A percentile compares a stretch with the other conserved stretches of the same genome.
phyloP scores from a whole-genome alignment of 1,140 invertebrate species.

The Penaeus indicus region DNA sequence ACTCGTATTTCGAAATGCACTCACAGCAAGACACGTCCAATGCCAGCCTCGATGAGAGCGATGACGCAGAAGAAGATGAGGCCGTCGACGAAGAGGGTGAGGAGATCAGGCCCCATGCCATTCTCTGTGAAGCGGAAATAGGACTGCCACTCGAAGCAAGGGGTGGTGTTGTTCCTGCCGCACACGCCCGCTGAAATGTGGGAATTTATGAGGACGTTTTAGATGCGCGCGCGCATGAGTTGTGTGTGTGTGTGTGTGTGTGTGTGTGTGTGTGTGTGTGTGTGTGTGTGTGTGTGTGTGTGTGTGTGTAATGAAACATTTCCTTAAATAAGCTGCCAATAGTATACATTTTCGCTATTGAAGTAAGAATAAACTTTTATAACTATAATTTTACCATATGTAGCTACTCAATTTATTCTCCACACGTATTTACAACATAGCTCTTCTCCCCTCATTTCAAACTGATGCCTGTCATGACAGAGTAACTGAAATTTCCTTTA shows the following conservation, averaged over 20 bases:
- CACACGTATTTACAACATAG: too few relatives aligned
- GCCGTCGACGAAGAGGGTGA: slow-evolving; percentile 36
- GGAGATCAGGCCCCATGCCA: slow-evolving; percentile 34
- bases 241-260: slow-evolving; percentile 25
- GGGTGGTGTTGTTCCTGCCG: not conserved
- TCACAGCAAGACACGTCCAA: slow-evolving; percentile 9
- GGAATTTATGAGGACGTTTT: too few relatives aligned
- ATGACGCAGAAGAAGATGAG: slow-evolving; percentile 37
- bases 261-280: slow-evolving; percentile 9
- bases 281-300: not conserved
- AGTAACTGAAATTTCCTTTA: too few relatives aligned
- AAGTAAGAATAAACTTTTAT: too few relatives aligned
- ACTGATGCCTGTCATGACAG: too few relatives aligned
- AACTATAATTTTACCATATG: too few relatives aligned
- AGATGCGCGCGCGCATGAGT: not conserved
- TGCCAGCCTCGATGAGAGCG: slow-evolving; percentile 31
- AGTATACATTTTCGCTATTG: too few relatives aligned
- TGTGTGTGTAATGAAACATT: not conserved
- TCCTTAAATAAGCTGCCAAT: too few relatives aligned
- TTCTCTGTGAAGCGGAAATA: slow-evolving; percentile 29
- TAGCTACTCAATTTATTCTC: too few relatives aligned
- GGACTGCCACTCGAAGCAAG: slow-evolving; percentile 28
- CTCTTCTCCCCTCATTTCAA: too few relatives aligned
- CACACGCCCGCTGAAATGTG: not conserved
- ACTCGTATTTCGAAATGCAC: not conserved